Evolutionary conservation across 2,797 vertebrate species (phyloP).

Genomic region (Meda fulgida): DNA sequence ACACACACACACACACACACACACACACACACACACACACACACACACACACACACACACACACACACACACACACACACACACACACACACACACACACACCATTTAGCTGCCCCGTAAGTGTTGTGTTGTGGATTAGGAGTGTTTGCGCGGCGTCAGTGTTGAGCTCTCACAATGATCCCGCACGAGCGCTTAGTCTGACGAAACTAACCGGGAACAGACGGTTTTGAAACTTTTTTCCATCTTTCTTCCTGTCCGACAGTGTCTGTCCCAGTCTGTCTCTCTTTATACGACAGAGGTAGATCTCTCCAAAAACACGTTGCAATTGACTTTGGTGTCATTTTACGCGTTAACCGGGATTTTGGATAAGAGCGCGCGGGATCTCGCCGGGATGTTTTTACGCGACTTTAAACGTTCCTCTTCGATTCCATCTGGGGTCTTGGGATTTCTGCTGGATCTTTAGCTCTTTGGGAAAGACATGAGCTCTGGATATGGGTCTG

Average conservation of each 20-base stretch:
- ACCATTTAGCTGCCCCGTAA: not conserved
- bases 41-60: too few relatives aligned
- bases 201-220: slow-evolving; percentile 1
- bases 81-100: too few relatives aligned
- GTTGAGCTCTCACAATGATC: not conserved
- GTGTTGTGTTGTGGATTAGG: not conserved
- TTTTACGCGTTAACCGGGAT: slow-evolving; percentile 4
- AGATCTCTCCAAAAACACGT: not conserved
- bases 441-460: not conserved
- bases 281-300: not conserved
- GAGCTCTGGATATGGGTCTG: slow-evolving; percentile 77
- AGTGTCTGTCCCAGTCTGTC: not conserved
- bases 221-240: slow-evolving; percentile 27
- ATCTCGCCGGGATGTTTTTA: slow-evolving; percentile 14
- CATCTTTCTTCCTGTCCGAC: not conserved
- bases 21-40: too few relatives aligned
- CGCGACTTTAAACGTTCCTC: slow-evolving; percentile 8
- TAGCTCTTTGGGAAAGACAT: slow-evolving; percentile 56
- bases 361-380: slow-evolving; percentile 1
- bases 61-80: too few relatives aligned
- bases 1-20: too few relatives aligned
- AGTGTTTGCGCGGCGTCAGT: not conserved
- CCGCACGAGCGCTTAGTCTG: not conserved
- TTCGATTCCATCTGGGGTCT: not conserved
- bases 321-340: not conserved